phyloP scores from a whole-genome alignment of 53 echinoderm and acorn worm genomes.

The Holothuria leucospilota region DNA sequence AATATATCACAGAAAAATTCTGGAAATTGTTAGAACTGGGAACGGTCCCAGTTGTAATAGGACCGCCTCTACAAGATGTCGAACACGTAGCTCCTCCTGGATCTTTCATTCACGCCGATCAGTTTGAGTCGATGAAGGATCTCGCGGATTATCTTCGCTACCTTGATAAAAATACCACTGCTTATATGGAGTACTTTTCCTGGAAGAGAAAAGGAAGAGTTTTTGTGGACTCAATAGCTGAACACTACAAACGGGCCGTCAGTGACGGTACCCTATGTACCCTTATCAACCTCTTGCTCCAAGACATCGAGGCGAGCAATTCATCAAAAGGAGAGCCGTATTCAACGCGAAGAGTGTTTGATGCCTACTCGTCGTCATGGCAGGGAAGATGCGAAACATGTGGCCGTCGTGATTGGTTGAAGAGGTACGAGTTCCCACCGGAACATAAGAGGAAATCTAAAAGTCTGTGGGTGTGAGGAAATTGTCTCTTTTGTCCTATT shows the following conservation, averaged over 20 bases:
- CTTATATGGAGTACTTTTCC: conserved; percentile 18
- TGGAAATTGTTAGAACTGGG: conserved; percentile 9
- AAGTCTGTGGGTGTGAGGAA: background rate
- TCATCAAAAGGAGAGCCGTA: no score
- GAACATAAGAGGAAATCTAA: conserved; percentile 9
- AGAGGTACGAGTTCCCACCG: conserved; percentile 21
- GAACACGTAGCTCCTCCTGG: conserved; percentile 8
- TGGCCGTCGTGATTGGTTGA: conserved; percentile 11
- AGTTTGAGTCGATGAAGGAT: background rate
- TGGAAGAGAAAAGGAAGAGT: conserved; percentile 32
- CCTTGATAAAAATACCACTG: conserved; percentile 13
- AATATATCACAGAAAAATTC: background rate
- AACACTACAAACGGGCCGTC: conserved; percentile 13
- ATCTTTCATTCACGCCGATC: conserved; percentile 32
- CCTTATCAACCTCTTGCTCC: background rate
- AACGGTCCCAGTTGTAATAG: conserved; percentile 16
- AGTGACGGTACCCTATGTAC: background rate
- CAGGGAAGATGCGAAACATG: conserved; percentile 5
- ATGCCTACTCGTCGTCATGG: conserved; percentile 1
- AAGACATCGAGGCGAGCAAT: background rate
- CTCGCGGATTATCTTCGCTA: conserved; percentile 23
- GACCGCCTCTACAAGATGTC: conserved; percentile 11
- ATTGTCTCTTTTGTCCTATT: background rate
- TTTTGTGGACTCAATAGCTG: background rate
- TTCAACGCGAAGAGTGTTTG: background rate